Base-by-base conservation (phyloP, 2,888 invertebrate genomes). In the Bellardia pandia region DNA sequence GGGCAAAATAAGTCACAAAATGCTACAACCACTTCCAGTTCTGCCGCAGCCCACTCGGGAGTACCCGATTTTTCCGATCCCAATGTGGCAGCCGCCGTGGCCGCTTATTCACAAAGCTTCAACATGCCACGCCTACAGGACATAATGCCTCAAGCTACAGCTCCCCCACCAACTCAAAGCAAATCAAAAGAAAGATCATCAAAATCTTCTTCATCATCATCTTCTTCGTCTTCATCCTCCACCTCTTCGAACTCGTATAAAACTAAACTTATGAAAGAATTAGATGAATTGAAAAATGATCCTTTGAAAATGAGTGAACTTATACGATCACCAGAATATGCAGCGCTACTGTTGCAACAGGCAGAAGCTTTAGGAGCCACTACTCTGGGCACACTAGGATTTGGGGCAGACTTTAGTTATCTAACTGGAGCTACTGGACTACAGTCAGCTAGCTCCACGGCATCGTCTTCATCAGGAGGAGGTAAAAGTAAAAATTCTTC, bases 311-410 rank as follows among this genome's bases (percentile, higher is more conserved):
- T 94, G 91, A 93, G 93, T 66, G 94, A 94, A 82, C 88, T 94
- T 1, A 93, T 94, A 88, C 91, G 93, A 0, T 94, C 94, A 6
- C 93, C 94, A 0, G 94, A 94, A 85, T 94, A 94, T 86, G 93
- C 94, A 0, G 93, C 93, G 0, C 88, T 94, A 16, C 86, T 94
- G 53, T 86, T 94, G 81, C 93, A 94, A 84, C 94, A 94, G 86
- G 94, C 94, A 0, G 93, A 93, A 82, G 93, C 93, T 1, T 85
- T 93, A 80, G 93, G 93, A 0, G 93, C 93, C 37, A 93, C 93
- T 2, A 93, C 93, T 3, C 86, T 93, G 68, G 93, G 93, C 8
- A 93, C 93, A 0, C 84, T 93, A 16, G 93, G 93, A 6, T 93
- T 93, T 87, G 92, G 92, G 2, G 89, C 92, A 3, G 93, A 93